Base-by-base conservation (phyloP, 2,113 vertebrate species). In the Oryzias curvinotus region DNA sequence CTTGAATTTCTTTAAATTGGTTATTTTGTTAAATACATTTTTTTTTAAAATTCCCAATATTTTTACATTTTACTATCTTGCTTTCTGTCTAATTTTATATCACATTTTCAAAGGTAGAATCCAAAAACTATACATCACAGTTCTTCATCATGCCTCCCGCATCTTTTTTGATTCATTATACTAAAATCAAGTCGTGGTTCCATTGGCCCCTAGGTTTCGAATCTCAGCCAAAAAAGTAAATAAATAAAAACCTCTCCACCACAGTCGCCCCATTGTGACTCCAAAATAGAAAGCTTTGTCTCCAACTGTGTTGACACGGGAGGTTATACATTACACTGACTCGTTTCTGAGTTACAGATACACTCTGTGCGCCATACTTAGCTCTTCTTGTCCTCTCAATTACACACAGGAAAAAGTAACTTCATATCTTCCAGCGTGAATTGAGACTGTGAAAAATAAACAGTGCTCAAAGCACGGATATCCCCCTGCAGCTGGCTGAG, bases 301-400 rank as follows among this genome's bases (percentile, higher is more conserved):
- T 75, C 76, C 59, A 54, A 54, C 73, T 66, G 44, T 64, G 73
- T 73, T 73, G 84, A 74, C 70, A 75, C 52, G 1, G 54, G 56
- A 8, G 47, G 62, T 73, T 75, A 36, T 85, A 62, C 67, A 59
- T 85, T 79, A 78, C 77, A 72, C 57, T 43, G 63, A 70, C 56
- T 78, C 51, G 69, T 75, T 79, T 78, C 46, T 18, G 75, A 77
- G 56, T 52, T 63, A 63, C 58, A 68, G 63, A 54, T 68, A 75
- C 71, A 62, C 75, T 81, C 68, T 78, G 82, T 79, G 56, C 77
- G 75, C 68, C 67, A 50, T 8, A 28, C 65, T 68, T 30, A 0
- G 63, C 68, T 81, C 57, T 65, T 46, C 58, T 73, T 79, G 75
- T 79, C 85, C 72, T 81, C 85, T 83, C 75, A 65, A 77, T 79